phyloP scores from a whole-genome alignment of 1,140 invertebrate genomes.

The Pomacea maculata region DNA sequence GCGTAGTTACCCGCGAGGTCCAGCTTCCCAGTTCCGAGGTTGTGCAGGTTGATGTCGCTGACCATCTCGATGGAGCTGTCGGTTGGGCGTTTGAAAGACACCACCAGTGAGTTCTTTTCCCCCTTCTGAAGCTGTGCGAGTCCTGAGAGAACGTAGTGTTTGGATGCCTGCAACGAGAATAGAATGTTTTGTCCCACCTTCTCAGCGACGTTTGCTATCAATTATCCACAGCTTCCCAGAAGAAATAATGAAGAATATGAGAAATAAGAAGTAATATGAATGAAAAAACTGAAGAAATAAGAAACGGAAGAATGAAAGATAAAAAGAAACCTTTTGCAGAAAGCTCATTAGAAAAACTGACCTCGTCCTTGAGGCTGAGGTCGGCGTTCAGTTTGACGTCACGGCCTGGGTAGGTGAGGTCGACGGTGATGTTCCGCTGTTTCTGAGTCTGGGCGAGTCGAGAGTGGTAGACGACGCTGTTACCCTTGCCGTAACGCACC shows the following conservation, averaged over 20 bases:
- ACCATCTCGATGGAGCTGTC: constrained; percentile 1
- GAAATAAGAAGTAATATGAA: too few relatives aligned
- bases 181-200: background rate
- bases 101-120: constrained; percentile 12
- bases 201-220: background rate
- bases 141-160: constrained; percentile 7
- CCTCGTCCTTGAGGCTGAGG: background rate
- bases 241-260: too few relatives aligned
- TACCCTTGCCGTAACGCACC: constrained; percentile 26
- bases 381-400: constrained; percentile 12
- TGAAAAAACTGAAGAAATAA: too few relatives aligned
- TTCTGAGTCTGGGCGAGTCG: constrained; percentile 16
- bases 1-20: constrained; percentile 11
- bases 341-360: too few relatives aligned
- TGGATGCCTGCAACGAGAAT: background rate
- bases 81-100: constrained; percentile 14
- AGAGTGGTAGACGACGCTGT: constrained; percentile 14
- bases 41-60: constrained; percentile 6
- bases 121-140: constrained; percentile 11
- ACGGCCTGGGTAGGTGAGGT: constrained; percentile 11
- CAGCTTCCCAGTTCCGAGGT: constrained; percentile 2
- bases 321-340: too few relatives aligned
- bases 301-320: too few relatives aligned
- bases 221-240: too few relatives aligned
- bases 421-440: constrained; percentile 8